Evolutionary conservation across 2,888 invertebrate species (phyloP).

Genomic region (Boloria euphrosyne): DNA sequence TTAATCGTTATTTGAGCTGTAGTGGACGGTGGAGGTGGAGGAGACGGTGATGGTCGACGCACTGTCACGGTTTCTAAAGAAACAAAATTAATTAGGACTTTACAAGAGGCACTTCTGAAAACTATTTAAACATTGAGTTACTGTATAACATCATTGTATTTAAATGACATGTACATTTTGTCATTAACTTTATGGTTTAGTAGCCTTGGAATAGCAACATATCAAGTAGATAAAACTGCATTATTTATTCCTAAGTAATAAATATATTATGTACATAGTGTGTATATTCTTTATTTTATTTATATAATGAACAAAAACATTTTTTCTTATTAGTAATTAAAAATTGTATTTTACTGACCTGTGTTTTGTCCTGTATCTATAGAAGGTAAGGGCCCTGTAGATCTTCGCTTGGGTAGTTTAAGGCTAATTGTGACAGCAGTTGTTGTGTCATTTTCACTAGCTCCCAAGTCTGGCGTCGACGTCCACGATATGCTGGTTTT

Average conservation of each 20-base stretch:
- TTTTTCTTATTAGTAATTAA: neutral
- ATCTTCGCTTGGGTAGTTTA: constrained; percentile 85
- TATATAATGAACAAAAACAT: neutral
- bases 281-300: neutral
- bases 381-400: constrained; percentile 80
- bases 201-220: no score
- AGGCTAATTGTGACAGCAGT: constrained; percentile 87
- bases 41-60: constrained; percentile 78
- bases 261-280: no score
- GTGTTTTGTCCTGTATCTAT: constrained; percentile 78
- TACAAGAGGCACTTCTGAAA: no score
- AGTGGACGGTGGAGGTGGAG: constrained; percentile 55
- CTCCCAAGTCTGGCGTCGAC: constrained; percentile 91
- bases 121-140: no score
- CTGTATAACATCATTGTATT: no score
- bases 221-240: no score
- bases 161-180: no score
- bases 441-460: constrained; percentile 80
- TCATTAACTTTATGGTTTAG: no score
- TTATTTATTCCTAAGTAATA: no score
- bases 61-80: constrained; percentile 69
- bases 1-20: constrained; percentile 82
- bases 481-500: constrained; percentile 86
- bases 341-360: constrained; percentile 13
- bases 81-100: no score